A percentile compares a stretch with the other conserved stretches of the same genome.
Evolutionary conservation across 2,113 vertebrate genomes (phyloP).

Genomic region (Irena cyanogastra): DNA sequence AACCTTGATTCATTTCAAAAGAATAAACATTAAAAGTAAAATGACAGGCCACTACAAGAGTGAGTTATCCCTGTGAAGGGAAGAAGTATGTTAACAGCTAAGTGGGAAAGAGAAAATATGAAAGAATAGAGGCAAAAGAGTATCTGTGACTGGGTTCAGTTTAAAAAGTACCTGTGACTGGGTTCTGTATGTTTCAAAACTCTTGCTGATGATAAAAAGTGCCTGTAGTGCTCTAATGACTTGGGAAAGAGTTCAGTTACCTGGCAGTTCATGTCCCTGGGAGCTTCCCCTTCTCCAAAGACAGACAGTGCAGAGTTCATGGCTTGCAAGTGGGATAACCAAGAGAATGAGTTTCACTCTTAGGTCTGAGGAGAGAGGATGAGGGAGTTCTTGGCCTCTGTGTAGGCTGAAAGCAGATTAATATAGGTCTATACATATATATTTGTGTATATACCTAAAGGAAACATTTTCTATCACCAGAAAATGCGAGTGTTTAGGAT

Average conservation of each 20-base stretch:
- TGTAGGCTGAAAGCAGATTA: neutral
- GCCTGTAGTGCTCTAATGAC: neutral
- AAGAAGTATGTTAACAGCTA: neutral
- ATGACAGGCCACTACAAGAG: neutral
- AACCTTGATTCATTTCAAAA: neutral
- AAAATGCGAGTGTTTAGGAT: neutral
- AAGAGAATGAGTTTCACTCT: too few species aligned
- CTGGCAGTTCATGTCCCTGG: neutral
- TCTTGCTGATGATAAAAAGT: neutral
- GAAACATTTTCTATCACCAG: neutral
- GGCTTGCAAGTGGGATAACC: neutral
- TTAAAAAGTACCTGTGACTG: neutral
- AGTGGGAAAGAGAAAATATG: neutral
- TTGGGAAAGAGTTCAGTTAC: neutral
- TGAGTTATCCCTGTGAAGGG: neutral
- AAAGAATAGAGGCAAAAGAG: neutral
- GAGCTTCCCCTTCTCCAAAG: neutral
- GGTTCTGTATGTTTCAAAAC: neutral
- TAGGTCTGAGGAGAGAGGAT: neutral
- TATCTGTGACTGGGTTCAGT: neutral
- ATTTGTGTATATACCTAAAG: neutral
- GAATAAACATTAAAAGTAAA: neutral
- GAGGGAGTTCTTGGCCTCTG: neutral
- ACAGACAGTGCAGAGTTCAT: rapidly evolving
- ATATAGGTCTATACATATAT: rapidly evolving